Base-by-base conservation (phyloP, 2,888 invertebrate species). In the Agriopis leucophaearia region DNA sequence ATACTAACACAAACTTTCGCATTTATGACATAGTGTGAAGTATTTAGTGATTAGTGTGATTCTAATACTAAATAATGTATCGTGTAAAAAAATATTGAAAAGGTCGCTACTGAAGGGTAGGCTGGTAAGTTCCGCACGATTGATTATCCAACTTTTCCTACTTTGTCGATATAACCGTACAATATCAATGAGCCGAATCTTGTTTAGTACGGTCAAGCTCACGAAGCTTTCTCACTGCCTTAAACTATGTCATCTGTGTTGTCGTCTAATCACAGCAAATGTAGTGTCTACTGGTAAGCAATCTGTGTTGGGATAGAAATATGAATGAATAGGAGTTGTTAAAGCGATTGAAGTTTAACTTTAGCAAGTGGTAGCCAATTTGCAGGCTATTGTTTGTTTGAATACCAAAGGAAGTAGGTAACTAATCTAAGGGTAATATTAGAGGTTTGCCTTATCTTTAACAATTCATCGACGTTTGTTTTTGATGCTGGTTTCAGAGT, bases 311-410 rank as follows among this genome's bases (percentile, higher is more conserved):
- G 27, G n/a, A 57, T 50, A 40, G 36, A 51, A 57, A 36, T 50
- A 50, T 56, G 63, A 56, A 50, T 56, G 63, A 56, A 64, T 63
- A 44, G 54, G 44, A 57, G 51, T 51, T 47, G 52, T 63, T 48
- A 63, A 38, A 50, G 47, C 47, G 16, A 64, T 57, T 52, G 57
- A 52, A 51, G 58, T 35, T 42, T 45, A 44, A 57, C 36, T 58
- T 58, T 16, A 51, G 12, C 44, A 47, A 50, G 51, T 36, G 45
- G 27, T 48, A 27, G 57, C 38, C 50, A 64, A 64, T 64, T 58
- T 64, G 15, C 3, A 38, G 35, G 48, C 40, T 55, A 62, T 62
- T 55, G 56, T 63, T 56, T 55, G 55, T 56, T 55, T 63, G 63
- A 42, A 56, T 38, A 54, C 50, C 42, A 27, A 38, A n/a, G 36